Conservation (phyloP, 2,888 invertebrate genomes). For the Luperina testacea region DNA sequence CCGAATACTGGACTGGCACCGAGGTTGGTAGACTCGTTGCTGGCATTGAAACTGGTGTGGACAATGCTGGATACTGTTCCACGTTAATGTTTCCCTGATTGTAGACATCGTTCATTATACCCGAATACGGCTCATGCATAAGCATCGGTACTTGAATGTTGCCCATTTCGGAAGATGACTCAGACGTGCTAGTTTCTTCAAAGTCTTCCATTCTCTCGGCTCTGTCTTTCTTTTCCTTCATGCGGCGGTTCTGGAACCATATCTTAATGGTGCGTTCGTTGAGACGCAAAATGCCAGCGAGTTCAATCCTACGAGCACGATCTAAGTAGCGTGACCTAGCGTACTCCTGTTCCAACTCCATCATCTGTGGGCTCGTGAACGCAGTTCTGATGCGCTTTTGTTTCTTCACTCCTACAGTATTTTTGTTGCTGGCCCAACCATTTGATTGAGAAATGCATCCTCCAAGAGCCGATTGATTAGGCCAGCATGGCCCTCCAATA, state of each 20-base stretch:
- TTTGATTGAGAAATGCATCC: slow-evolving; percentile 60
- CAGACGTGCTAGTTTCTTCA: slow-evolving; percentile 76
- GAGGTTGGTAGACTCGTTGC: slow-evolving; percentile 41
- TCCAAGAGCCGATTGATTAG: slow-evolving; percentile 47
- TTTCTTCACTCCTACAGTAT: slow-evolving; percentile 72
- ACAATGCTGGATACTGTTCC: slow-evolving; percentile 69
- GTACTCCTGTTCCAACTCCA: slow-evolving; percentile 94
- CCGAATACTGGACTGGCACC: slow-evolving; percentile 47
- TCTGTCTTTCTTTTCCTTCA: slow-evolving; percentile 93
- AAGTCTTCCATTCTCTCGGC: slow-evolving; percentile 75
- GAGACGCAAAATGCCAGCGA: slow-evolving; percentile 77
- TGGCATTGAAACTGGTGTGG: slow-evolving; percentile 60
- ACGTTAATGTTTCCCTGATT: slow-evolving; percentile 68
- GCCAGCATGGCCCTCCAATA: slow-evolving; percentile 37
- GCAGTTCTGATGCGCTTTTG: slow-evolving; percentile 93
- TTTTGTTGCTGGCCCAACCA: slow-evolving; percentile 64
- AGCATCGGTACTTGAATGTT: slow-evolving; percentile 60
- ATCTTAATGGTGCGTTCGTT: slow-evolving; percentile 92
- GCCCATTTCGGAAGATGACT: slow-evolving; percentile 70
- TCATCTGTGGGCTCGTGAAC: slow-evolving; percentile 93
- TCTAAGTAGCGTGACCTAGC: slow-evolving; percentile 92
- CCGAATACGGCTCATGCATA: slow-evolving; percentile 69
- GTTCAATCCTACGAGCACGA: slow-evolving; percentile 92
- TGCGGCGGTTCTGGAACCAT: slow-evolving; percentile 95
- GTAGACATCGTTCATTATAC: slow-evolving; percentile 62